phyloP scores from a whole-genome alignment of 2,797 vertebrate species.

The Anolis apletophallus region DNA sequence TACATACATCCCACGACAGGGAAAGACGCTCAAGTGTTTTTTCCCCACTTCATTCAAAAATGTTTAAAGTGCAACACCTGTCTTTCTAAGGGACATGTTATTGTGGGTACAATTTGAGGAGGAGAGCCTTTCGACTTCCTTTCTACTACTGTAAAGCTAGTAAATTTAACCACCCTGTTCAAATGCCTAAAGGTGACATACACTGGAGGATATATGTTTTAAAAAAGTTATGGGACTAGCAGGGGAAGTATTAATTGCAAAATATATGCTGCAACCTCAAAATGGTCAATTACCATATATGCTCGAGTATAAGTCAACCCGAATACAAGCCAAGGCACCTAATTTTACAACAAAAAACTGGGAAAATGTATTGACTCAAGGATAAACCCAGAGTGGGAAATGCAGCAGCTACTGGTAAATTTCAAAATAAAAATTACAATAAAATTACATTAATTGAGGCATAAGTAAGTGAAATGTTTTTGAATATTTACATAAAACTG shows the following conservation, averaged over 20 bases:
- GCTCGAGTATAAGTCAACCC: too few relatives aligned
- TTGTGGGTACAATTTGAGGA: too few relatives aligned
- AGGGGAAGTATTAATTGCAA: background rate
- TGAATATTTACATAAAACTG: too few relatives aligned
- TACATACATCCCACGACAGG: constrained; percentile 46
- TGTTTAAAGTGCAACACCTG: background rate
- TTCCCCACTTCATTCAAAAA: constrained; percentile 26
- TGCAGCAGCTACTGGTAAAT: too few relatives aligned
- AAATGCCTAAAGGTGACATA: background rate
- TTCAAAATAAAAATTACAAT: too few relatives aligned
- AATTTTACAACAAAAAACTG: too few relatives aligned
- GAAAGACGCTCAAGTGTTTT: constrained; percentile 30
- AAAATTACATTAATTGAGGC: too few relatives aligned
- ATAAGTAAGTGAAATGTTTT: too few relatives aligned
- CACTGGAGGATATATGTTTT: background rate
- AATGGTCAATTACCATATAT: too few relatives aligned
- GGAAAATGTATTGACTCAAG: too few relatives aligned
- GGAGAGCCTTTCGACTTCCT: background rate
- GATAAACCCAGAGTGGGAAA: too few relatives aligned
- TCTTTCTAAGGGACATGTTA: background rate
- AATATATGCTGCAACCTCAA: background rate
- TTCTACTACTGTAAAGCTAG: background rate
- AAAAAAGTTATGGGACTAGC: background rate
- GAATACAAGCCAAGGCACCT: too few relatives aligned
- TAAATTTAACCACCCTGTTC: background rate